Evolutionary conservation across 2,113 vertebrate genomes (phyloP), one percentile per base, ranked within the genome.

Genomic region (Otocyon megalotis): DNA sequence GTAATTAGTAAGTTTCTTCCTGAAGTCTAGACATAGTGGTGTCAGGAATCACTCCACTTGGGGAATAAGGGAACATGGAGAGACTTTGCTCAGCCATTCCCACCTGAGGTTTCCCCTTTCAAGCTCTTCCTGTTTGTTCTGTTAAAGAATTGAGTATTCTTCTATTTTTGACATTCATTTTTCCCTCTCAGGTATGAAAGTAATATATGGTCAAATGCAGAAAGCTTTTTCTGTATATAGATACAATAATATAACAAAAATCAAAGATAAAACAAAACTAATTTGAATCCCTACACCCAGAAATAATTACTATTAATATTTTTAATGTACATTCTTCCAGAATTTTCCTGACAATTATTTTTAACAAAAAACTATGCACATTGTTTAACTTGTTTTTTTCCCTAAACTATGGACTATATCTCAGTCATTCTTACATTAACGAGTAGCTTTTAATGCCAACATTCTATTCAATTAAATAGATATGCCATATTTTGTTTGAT

Each of bases 311-410:
- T 83, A 58, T 69, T 53, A 86, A 13, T 74, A 90, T 88, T 93
- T 94, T 91, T 71, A 48, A 5, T 32, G 11, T 81, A 83, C 35
- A 35, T 84, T 97, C 62, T 86, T 93, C 74, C 30, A 88, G 87
- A 95, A 85, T 48, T 93, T 97, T 97, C 88, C 81, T 86, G 76
- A 74, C 5, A 15, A 37, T 79, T 95, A 80, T 91, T 97, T 95
- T 56, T 54, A 93, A 76, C 8, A 71, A 82, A 94, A 90, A 93
- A 28, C 11, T 62, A 32, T 62, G 43, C 7, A 63, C 93, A 74
- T 15, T 88, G 13, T 80, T 94, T 65, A 80, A 89, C 32, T 92
- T 63, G 2, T 0, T 83, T 67, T 67, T 92, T 87, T 82, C n/a
- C 37, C 50, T 85, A 88, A 67, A 60, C 48, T 94, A 10, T 87